A percentile compares a stretch with the other conserved stretches of the same genome.
phyloP scores from a whole-genome alignment of 2,888 invertebrate species.

The Dicroscelio sp. region DNA sequence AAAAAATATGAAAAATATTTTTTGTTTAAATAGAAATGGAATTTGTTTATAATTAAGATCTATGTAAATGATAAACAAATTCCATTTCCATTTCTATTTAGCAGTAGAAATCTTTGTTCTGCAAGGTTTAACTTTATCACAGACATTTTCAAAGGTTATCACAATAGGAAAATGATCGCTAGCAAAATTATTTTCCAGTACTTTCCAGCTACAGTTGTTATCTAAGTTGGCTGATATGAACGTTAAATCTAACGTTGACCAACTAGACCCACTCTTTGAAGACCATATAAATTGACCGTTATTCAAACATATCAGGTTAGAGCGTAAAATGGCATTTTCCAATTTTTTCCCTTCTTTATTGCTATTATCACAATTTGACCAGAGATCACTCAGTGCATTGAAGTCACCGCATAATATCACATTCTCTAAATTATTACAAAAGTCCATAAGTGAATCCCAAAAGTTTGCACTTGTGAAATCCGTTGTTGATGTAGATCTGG shows the following conservation, averaged over 20 bases:
- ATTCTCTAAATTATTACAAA: background rate
- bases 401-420: conserved; percentile 15
- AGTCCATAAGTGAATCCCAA: background rate
- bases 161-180: conserved; percentile 42
- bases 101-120: too few species aligned
- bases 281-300: conserved; percentile 8
- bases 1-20: too few species aligned
- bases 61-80: too few species aligned
- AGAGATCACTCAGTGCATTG: background rate
- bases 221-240: background rate
- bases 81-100: too few species aligned
- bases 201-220: conserved; percentile 1
- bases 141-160: conserved; percentile 8
- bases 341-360: conserved; percentile 19
- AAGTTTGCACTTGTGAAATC: background rate
- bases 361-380: background rate
- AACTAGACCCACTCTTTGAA: background rate
- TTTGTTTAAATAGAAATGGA: too few species aligned
- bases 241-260: conserved; percentile 18
- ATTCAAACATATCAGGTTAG: conserved; percentile 18
- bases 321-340: background rate
- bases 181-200: conserved; percentile 24
- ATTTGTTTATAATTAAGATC: too few species aligned
- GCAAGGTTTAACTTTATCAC: conserved; percentile 3
- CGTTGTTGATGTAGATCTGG: background rate